A percentile compares a stretch with the other conserved stretches of the same genome.
Conservation (phyloP, 2,113 vertebrate genomes). For the Chaetodon auriga region DNA sequence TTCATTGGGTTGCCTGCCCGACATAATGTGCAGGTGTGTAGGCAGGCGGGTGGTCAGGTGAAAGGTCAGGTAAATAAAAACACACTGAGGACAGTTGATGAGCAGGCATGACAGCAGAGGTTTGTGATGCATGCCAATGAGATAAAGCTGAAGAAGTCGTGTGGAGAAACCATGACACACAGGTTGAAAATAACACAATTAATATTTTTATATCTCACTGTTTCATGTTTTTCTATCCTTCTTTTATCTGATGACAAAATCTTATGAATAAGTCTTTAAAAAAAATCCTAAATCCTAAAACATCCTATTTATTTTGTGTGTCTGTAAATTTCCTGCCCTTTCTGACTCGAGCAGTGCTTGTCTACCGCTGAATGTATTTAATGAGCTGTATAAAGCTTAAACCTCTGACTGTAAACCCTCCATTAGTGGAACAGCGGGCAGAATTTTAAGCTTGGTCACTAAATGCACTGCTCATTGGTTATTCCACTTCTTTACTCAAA, state of each 20-base stretch:
- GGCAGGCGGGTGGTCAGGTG: background rate
- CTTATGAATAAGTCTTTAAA: too few relatives aligned
- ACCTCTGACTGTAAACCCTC: slow-evolving; percentile 14
- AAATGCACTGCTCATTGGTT: background rate
- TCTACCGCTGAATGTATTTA: slow-evolving; percentile 24
- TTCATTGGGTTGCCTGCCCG: too few relatives aligned
- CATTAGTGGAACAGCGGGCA: slow-evolving; percentile 7
- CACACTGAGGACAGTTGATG: background rate
- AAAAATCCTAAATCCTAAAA: too few relatives aligned
- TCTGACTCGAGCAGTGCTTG: background rate
- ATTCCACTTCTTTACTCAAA: background rate
- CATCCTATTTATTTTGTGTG: background rate
- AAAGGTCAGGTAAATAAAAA: too few relatives aligned
- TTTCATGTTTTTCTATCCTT: background rate
- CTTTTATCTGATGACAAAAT: background rate
- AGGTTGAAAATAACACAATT: background rate
- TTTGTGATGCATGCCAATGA: background rate
- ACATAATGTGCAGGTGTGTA: background rate
- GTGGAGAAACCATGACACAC: background rate
- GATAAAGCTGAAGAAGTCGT: background rate
- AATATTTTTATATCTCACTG: background rate
- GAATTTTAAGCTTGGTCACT: slow-evolving; percentile 2
- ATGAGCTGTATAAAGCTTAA: slow-evolving; percentile 32
- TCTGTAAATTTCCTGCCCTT: background rate
- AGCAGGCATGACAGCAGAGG: background rate